Evolutionary conservation across 1,140 invertebrate genomes (phyloP), one percentile per base, ranked within the genome.

Genomic region (Pristionchus pacificus): DNA sequence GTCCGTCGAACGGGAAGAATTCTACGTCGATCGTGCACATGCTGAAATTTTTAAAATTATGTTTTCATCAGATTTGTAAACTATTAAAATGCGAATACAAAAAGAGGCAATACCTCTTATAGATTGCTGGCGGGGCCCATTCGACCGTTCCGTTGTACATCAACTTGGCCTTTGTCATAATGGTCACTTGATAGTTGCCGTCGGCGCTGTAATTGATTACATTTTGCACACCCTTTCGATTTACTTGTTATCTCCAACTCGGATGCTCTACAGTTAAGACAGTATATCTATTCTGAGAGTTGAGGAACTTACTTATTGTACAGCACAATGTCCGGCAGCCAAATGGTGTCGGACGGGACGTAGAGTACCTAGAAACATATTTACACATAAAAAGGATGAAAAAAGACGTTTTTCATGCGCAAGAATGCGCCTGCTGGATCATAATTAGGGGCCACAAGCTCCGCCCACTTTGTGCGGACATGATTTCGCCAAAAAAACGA

Each of bases 71-170:
- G n/a, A n/a, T n/a, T n/a, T n/a, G n/a, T n/a, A 49, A 49, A 49
- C 38, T 49, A 49, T 49, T 19, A 10, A 49, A 49, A 49, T 49
- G 38, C 6, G 6, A 49, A 10, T 19, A 19, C 38, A 10, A n/a
- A n/a, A n/a, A n/a, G n/a, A n/a, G n/a, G n/a, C n/a, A n/a, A n/a
- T 14, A 97, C 15, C 93, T 96, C 85, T 98, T 98, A 84, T 97
- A 98, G 83, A 98, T 97, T 3, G 95, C 95, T 61, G 94, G 94
- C 33, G 95, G 95, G 82, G 96, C 95, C 95, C 95, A 98, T 49
- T 91, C 87, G 32, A 97, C 93, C 86, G 91, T 92, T 25, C 96
- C 96, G 85, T 93, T 95, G 84, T 93, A 90, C 82, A 86, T 79
- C 28, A 88, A 71, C 10, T 86, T 87, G 10, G 87, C 87, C 75